Conservation (phyloP, 2,797 vertebrate species). For the Pygocentrus nattereri region DNA sequence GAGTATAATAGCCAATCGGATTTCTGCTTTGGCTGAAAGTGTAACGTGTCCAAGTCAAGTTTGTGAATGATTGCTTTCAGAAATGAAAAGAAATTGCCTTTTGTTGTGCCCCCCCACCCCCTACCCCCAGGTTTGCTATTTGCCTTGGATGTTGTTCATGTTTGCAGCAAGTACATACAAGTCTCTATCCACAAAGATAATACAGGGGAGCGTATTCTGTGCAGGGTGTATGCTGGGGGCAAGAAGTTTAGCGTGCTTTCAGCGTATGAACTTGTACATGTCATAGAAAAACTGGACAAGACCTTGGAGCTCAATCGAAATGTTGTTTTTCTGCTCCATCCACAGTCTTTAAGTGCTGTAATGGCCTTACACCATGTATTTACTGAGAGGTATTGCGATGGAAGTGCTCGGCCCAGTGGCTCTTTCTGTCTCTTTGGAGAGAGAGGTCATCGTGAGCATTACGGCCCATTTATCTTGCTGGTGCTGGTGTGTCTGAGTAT, state of each 20-base stretch:
- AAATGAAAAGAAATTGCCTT: slow-evolving; percentile 54
- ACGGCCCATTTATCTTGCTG: slow-evolving; percentile 17
- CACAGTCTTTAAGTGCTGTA: not conserved
- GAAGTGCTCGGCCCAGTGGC: slow-evolving; percentile 6
- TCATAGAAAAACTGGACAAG: not conserved
- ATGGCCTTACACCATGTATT: slow-evolving; percentile 25
- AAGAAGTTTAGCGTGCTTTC: slow-evolving; percentile 39
- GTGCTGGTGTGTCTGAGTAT: slow-evolving; percentile 1
- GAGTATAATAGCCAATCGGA: slow-evolving; percentile 30
- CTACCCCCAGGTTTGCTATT: slow-evolving; percentile 17
- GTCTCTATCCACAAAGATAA: slow-evolving; percentile 57
- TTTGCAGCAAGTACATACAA: slow-evolving; percentile 52
- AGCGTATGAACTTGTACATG: slow-evolving; percentile 22
- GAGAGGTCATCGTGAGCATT: slow-evolving; percentile 2
- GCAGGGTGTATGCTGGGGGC: not conserved
- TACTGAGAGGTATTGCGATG: slow-evolving; percentile 26
- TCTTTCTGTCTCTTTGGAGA: slow-evolving; percentile 27
- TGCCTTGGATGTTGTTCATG: slow-evolving; percentile 42
- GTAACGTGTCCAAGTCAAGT: slow-evolving; percentile 41
- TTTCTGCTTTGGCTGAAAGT: slow-evolving; percentile 27
- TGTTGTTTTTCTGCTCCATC: slow-evolving; percentile 9
- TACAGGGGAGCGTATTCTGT: slow-evolving; percentile 34
- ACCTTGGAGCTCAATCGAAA: not conserved
- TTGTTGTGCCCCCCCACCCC: slow-evolving; percentile 26
- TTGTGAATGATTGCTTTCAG: slow-evolving; percentile 55